phyloP scores from a whole-genome alignment of 2,797 vertebrate genomes.

The Melanotaenia nigrans region DNA sequence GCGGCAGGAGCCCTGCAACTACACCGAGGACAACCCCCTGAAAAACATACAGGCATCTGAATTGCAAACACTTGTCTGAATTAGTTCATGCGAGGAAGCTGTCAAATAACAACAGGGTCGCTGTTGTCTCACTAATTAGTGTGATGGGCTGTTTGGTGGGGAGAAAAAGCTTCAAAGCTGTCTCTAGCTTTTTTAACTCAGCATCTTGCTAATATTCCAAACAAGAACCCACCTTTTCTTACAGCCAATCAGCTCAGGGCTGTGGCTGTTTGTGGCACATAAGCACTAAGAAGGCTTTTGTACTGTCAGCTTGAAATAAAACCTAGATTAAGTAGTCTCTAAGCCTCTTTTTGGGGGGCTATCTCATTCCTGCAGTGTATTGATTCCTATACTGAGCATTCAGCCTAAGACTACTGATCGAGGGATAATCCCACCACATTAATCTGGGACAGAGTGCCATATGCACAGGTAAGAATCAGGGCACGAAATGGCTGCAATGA shows the following conservation, averaged over 20 bases:
- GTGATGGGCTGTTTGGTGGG: constrained; percentile 41
- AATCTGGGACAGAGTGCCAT: constrained; percentile 53
- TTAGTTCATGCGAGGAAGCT: constrained; percentile 53
- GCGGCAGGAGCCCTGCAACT: constrained; percentile 47
- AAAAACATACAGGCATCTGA: background rate
- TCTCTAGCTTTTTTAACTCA: constrained; percentile 23
- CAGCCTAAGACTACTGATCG: constrained; percentile 55
- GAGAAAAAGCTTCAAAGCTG: constrained; percentile 22
- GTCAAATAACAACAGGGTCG: constrained; percentile 51
- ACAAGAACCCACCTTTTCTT: constrained; percentile 20
- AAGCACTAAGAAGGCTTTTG: constrained; percentile 56
- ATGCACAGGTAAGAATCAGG: constrained; percentile 51
- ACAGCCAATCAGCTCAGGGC: constrained; percentile 34
- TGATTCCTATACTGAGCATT: constrained; percentile 55
- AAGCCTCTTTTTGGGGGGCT: constrained; percentile 59
- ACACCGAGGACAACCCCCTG: constrained; percentile 7
- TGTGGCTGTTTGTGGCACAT: constrained; percentile 39
- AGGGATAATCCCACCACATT: constrained; percentile 59
- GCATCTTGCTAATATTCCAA: constrained; percentile 18
- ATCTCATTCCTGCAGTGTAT: constrained; percentile 57
- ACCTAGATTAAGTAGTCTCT: constrained; percentile 65
- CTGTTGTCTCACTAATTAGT: constrained; percentile 60
- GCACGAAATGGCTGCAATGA: constrained; percentile 29
- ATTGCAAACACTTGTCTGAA: constrained; percentile 44
- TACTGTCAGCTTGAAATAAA: constrained; percentile 61